phyloP scores from a whole-genome alignment of 2,888 invertebrate species.

The Trisateles emortualis region DNA sequence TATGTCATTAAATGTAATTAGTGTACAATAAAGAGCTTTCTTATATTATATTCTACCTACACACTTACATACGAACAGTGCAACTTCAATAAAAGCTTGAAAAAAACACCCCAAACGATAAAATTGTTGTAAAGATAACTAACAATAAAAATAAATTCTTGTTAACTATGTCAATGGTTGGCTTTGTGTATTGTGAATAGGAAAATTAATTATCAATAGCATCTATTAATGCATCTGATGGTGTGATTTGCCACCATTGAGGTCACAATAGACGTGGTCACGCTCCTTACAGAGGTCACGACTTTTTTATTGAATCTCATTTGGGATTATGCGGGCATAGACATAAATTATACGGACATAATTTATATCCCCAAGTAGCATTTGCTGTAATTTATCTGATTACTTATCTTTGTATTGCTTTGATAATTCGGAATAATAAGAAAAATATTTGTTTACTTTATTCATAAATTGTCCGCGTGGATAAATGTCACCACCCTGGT shows the following conservation, averaged over 20 bases:
- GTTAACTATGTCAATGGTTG: conserved; percentile 10
- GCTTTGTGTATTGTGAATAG: conserved; percentile 35
- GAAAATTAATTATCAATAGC: conserved; percentile 47
- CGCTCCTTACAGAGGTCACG: conserved; percentile 62
- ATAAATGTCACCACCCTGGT: too few species aligned
- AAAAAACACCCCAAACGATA: too few species aligned
- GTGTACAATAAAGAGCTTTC: too few species aligned
- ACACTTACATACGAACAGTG: background rate
- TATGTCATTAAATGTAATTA: too few species aligned
- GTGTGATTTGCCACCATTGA: conserved; percentile 70
- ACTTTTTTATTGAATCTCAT: conserved; percentile 78
- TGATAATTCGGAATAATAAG: too few species aligned
- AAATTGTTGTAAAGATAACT: background rate
- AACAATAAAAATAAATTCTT: conserved; percentile 4
- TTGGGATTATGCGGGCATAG: conserved; percentile 72
- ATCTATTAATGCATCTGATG: conserved; percentile 44
- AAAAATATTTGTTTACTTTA: too few species aligned
- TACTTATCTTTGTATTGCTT: background rate
- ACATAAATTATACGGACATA: conserved; percentile 39
- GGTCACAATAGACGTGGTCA: conserved; percentile 65
- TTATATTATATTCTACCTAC: too few species aligned
- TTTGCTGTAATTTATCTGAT: conserved; percentile 6
- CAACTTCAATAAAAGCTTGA: background rate
- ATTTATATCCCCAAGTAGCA: conserved; percentile 26
- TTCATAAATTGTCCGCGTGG: too few species aligned